These are phyloP conservation scores for Rhinichthys osculus DNA, from an alignment of 2,797 vertebrate genomes.

Conservation along the genomic window DNA sequence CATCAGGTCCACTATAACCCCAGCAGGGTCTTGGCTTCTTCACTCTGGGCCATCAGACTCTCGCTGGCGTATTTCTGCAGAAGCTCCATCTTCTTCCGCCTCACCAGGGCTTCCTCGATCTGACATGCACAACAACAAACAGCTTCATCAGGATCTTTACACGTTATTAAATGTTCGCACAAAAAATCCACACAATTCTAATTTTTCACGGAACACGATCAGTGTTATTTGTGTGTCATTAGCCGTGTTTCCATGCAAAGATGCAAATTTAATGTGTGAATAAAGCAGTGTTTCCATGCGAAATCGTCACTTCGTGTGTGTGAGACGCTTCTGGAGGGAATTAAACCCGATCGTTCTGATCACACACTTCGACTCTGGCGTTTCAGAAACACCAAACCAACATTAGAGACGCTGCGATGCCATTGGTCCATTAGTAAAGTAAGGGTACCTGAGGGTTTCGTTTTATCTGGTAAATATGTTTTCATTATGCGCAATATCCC, in stretches of 20 bases:
- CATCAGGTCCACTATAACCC: constrained; percentile 79
- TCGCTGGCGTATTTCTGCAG: constrained; percentile 95
- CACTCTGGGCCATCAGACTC: constrained; percentile 92
- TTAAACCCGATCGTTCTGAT: too few species aligned
- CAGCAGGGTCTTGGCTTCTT: constrained; percentile 88
- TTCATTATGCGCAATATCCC: neutral
- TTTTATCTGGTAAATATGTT: neutral
- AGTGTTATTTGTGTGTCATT: neutral
- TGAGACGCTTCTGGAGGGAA: too few species aligned
- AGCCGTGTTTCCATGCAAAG: neutral
- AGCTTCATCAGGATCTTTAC: neutral
- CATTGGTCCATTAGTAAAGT: too few species aligned
- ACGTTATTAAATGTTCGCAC: neutral
- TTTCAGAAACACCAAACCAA: too few species aligned
- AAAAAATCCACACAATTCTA: too few species aligned
- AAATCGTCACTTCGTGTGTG: too few species aligned
- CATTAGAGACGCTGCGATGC: too few species aligned
- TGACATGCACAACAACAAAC: constrained; percentile 63
- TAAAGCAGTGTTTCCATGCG: neutral
- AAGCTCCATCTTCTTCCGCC: constrained; percentile 97
- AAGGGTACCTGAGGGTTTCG: too few species aligned
- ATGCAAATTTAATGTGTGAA: neutral
- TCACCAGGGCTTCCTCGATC: constrained; percentile 94
- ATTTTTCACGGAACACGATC: neutral
- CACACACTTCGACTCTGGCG: too few species aligned